Evolutionary conservation across 2,888 invertebrate species (phyloP), one percentile per base, ranked within the genome.

Genomic region (Polymixis flavicincta): DNA sequence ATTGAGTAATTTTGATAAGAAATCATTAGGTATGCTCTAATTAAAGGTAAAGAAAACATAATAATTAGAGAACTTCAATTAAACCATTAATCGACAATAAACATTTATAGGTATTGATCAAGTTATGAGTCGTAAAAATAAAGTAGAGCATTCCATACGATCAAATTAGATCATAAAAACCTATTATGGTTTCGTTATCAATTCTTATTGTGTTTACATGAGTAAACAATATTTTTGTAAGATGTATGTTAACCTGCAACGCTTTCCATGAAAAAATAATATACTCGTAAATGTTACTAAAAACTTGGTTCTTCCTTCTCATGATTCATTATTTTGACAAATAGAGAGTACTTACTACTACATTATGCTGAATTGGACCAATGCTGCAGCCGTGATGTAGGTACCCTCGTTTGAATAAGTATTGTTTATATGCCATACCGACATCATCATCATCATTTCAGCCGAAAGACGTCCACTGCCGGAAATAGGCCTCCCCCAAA

Each of bases 91-190:
- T 42, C 28, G n/a, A 52, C 55, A 48, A 85, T 78, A 64, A 72
- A 74, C 37, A 37, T 66, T 65, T 74, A 71, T 76, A 45, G 42
- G 42, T 11, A 68, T 69, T 50, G 66, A 71, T 70, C 68, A 81
- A 72, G 71, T 82, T 82, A 84, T 82, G 65, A 63, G 19, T 68
- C 74, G 64, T 82, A 72, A 78, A 79, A 78, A 64, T 52, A 61
- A 60, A 63, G 45, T 63, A 59, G 59, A 72, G 48, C 74, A 64
- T 82, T 72, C 32, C 64, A 64, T 78, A 61, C 57, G 64, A 64
- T 76, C 64, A 55, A 81, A 82, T 70, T 67, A 67, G 54, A 64
- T 61, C 54, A 82, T 82, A 67, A 85, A 80, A 78, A 68, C 65
- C 68, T 76, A 77, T 74, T 66, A 80, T 37, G 65, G 69, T 61